Conservation (phyloP, 2,888 invertebrate species). For the Thumatha senex region DNA sequence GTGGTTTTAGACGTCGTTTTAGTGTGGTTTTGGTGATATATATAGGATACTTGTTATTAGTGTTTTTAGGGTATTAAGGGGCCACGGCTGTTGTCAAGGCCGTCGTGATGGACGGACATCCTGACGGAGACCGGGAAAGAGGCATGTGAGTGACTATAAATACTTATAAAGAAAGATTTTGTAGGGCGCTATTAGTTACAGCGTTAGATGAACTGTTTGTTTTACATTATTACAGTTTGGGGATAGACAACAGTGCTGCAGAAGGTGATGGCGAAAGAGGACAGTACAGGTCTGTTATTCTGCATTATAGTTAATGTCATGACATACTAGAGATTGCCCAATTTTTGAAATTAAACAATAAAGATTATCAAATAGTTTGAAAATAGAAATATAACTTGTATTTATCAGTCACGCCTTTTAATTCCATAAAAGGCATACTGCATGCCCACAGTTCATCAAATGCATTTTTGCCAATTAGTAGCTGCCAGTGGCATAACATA, state of each 20-base stretch:
- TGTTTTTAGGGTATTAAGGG: constrained; percentile 1
- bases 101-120: constrained; percentile 43
- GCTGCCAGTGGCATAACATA: no score
- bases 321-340: no score
- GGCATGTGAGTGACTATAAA: constrained; percentile 37
- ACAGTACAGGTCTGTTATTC: constrained; percentile 54
- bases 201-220: no score
- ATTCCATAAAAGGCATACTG: no score
- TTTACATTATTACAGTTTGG: constrained; percentile 35
- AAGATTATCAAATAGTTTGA: no score
- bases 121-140: constrained; percentile 44
- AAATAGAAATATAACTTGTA: no score
- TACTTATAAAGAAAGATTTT: no score
- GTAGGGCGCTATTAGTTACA: no score
- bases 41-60: constrained; percentile 1
- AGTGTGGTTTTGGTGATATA: constrained; percentile 5
- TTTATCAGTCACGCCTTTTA: no score
- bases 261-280: constrained; percentile 64
- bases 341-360: no score
- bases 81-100: not conserved
- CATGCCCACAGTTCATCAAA: no score
- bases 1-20: not conserved
- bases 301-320: not conserved
- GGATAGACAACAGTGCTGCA: constrained; percentile 59
- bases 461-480: no score